phyloP scores from a whole-genome alignment of 2,888 invertebrate genomes.

The Prosopocoilus inquinatus region DNA sequence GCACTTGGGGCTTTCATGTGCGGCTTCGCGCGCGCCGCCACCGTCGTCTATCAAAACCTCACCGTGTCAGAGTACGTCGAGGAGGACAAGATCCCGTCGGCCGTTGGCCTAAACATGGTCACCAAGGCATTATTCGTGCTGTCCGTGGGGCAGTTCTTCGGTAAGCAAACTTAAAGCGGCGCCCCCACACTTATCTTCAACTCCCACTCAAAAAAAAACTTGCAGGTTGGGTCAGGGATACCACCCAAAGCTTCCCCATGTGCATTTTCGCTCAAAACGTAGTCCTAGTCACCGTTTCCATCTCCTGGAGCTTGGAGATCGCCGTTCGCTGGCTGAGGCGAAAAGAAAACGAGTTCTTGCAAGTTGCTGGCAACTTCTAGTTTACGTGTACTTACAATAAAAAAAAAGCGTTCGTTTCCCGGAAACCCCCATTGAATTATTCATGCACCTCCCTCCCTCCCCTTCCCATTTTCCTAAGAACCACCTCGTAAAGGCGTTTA shows the following conservation, averaged over 20 bases:
- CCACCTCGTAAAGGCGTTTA: too few relatives aligned
- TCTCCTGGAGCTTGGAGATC: slow-evolving; percentile 62
- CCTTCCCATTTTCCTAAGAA: too few relatives aligned
- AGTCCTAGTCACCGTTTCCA: slow-evolving; percentile 55
- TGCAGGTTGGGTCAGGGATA: slow-evolving; percentile 66
- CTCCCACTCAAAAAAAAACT: slow-evolving; percentile 35
- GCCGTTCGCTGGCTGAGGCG: slow-evolving; percentile 30
- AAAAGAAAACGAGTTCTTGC: too few relatives aligned
- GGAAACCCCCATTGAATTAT: too few relatives aligned
- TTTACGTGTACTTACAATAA: too few relatives aligned
- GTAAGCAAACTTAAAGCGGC: slow-evolving; percentile 29
- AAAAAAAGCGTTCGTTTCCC: too few relatives aligned
- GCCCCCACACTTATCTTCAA: not conserved
- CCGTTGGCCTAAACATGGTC: slow-evolving; percentile 71
- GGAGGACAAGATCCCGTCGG: slow-evolving; percentile 60
- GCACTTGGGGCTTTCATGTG: slow-evolving; percentile 59
- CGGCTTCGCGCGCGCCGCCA: slow-evolving; percentile 71
- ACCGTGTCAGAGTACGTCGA: slow-evolving; percentile 65
- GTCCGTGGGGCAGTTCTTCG: slow-evolving; percentile 60
- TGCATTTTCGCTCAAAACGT: slow-evolving; percentile 65
- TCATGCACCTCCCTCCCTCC: too few relatives aligned
- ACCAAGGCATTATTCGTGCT: slow-evolving; percentile 68
- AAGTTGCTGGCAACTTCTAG: too few relatives aligned
- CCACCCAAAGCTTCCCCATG: slow-evolving; percentile 59
- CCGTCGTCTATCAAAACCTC: slow-evolving; percentile 71